These are phyloP conservation scores for Astur gentilis DNA, from an alignment of 2,113 vertebrate genomes.

Conservation along the genomic window DNA sequence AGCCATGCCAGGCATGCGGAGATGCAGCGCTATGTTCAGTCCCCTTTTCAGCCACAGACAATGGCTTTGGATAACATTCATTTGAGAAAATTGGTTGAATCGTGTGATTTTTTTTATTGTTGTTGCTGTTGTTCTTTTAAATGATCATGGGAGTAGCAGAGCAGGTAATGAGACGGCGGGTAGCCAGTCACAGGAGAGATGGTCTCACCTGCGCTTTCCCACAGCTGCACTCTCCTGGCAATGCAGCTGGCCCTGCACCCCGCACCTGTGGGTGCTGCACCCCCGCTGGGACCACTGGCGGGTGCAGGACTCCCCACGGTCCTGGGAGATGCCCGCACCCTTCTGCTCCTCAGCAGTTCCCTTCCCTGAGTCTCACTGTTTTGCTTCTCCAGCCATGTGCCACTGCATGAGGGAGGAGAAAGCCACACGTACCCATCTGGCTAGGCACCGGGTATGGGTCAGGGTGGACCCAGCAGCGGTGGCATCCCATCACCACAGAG, in stretches of 20 bases:
- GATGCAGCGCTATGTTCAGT: neutral
- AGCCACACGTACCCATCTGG: rapidly evolving
- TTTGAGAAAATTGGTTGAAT: neutral
- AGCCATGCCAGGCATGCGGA: neutral
- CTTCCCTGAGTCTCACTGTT: neutral
- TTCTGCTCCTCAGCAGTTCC: neutral
- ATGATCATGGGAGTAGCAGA: constrained; percentile 4
- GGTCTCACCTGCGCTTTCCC: neutral
- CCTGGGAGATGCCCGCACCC: rapidly evolving
- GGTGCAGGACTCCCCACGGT: rapidly evolving
- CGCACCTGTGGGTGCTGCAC: rapidly evolving
- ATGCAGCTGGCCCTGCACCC: neutral
- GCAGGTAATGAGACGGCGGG: neutral
- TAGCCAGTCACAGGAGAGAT: neutral
- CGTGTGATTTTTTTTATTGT: neutral
- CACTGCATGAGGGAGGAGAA: rapidly evolving
- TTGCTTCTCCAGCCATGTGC: neutral
- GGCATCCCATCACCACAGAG: neutral
- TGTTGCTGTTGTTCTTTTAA: neutral
- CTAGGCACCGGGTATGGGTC: neutral
- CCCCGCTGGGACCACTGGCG: rapidly evolving
- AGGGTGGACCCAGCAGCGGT: neutral
- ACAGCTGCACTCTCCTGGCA: neutral
- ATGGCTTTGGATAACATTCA: neutral
- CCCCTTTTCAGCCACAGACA: neutral